phyloP scores from a whole-genome alignment of 2,888 invertebrate genomes.

The Morpho deidamia region DNA sequence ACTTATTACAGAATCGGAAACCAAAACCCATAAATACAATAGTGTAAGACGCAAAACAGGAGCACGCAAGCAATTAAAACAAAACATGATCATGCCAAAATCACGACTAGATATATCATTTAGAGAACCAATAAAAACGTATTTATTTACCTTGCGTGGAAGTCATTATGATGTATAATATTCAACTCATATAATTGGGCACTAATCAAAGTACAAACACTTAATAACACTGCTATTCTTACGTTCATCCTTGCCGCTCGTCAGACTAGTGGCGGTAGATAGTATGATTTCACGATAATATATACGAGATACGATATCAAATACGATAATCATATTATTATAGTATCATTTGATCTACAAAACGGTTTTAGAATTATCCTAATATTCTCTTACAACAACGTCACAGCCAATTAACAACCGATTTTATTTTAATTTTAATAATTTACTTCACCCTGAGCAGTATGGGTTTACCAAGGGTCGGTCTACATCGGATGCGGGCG shows the following conservation, averaged over 20 bases:
- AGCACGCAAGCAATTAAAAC: too few relatives aligned
- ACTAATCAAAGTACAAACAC: slow-evolving; percentile 25
- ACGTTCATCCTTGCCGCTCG: slow-evolving; percentile 4
- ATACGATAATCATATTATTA: slow-evolving; percentile 1
- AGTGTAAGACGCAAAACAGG: too few relatives aligned
- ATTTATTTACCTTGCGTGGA: slow-evolving; percentile 55
- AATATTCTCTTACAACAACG: neutral
- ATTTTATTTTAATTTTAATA: too few relatives aligned
- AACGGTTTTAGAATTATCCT: neutral
- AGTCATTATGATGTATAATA: slow-evolving; percentile 66
- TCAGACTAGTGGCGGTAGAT: neutral
- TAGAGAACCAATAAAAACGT: neutral
- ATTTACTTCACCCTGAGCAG: too few relatives aligned
- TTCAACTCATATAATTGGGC: slow-evolving; percentile 47
- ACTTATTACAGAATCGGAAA: too few relatives aligned
- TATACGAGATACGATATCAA: slow-evolving; percentile 1
- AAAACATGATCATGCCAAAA: neutral
- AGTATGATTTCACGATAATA: slow-evolving; percentile 1
- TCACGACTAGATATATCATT: neutral
- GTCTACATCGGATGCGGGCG: too few relatives aligned
- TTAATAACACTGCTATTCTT: slow-evolving; percentile 25
- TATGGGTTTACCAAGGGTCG: too few relatives aligned
- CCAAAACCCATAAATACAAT: neutral
- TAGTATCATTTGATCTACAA: neutral
- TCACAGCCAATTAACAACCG: too few relatives aligned